Evolutionary conservation across 2,888 invertebrate species (phyloP).

Genomic region (Dysmachus trigonus): DNA sequence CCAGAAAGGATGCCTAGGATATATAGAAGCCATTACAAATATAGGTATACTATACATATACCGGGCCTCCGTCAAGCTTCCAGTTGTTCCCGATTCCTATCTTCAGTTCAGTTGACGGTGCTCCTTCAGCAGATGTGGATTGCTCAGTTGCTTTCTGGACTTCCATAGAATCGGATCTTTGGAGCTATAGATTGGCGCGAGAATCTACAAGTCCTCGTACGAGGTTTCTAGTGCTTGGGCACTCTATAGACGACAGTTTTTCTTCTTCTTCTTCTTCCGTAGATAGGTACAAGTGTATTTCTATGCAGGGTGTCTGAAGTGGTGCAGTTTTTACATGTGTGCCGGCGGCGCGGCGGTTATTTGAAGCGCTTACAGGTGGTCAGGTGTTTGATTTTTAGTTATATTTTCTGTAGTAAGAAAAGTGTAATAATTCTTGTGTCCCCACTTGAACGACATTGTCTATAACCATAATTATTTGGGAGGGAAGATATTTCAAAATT

Average conservation of each 20-base stretch:
- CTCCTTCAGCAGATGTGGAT: not conserved
- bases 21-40: not conserved
- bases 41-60: not conserved
- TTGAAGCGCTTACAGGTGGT: conserved; percentile 6
- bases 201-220: not conserved
- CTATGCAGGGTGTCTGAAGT: not conserved
- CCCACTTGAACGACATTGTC: not conserved
- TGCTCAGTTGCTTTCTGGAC: not conserved
- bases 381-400: conserved; percentile 1
- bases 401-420: not conserved
- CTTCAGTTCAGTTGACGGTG: not conserved
- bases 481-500: not conserved
- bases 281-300: not conserved
- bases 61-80: not conserved
- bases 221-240: not conserved
- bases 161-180: not conserved
- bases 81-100: not conserved
- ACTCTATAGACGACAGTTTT: not conserved
- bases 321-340: not conserved
- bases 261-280: not conserved
- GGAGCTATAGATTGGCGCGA: not conserved
- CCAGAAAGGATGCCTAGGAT: not conserved
- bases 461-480: not conserved
- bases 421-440: not conserved
- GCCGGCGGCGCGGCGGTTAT: not conserved